Conservation (phyloP, 2,113 vertebrate genomes). For the Rhinogobius similis region DNA sequence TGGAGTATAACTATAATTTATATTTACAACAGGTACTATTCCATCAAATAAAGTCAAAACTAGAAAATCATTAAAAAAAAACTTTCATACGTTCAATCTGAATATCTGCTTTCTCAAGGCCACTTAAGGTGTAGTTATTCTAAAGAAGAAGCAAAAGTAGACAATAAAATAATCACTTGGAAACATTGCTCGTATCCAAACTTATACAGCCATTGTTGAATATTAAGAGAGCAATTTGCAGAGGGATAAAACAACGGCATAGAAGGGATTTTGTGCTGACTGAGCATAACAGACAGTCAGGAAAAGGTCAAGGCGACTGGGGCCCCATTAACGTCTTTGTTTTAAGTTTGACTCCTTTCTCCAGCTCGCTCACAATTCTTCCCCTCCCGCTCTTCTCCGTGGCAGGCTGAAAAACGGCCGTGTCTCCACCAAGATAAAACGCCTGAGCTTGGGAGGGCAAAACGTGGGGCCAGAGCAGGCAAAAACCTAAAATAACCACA, state of each 20-base stretch:
- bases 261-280: background rate
- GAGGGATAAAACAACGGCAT: background rate
- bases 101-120: no score
- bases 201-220: background rate
- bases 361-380: conserved; percentile 10
- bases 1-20: no score
- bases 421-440: conserved; percentile 40
- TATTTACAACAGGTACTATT: no score
- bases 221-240: background rate
- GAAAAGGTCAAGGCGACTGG: background rate
- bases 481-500: conserved; percentile 55
- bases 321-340: background rate
- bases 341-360: conserved; percentile 11
- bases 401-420: conserved; percentile 14
- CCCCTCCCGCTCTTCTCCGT: background rate
- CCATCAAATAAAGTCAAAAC: no score
- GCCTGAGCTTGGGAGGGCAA: conserved; percentile 25
- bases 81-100: no score
- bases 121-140: no score
- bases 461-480: conserved; percentile 23
- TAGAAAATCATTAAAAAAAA: no score
- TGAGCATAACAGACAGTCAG: background rate
- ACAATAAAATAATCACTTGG: no score
- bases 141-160: no score
- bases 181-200: background rate